Conservation (phyloP, 2,113 vertebrate species). For the Rhinolophus sinicus region DNA sequence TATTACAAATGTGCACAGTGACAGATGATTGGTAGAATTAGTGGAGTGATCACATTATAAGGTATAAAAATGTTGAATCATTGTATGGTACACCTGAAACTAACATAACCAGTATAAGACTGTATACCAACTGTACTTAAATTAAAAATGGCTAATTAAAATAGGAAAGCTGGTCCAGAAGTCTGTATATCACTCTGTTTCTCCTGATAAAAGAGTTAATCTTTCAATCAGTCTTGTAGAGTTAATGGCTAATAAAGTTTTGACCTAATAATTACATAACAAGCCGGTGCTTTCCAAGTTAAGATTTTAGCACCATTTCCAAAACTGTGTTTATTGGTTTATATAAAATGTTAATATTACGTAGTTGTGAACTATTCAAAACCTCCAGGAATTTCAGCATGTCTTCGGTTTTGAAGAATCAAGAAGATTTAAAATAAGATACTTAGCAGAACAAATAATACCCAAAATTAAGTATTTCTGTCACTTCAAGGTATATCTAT, state of each 20-base stretch:
- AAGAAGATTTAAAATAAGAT: conserved; percentile 56
- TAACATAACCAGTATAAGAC: too few relatives aligned
- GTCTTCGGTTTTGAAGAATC: conserved; percentile 44
- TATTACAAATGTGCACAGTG: too few relatives aligned
- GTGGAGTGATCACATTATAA: too few relatives aligned
- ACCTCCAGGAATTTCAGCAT: conserved; percentile 41
- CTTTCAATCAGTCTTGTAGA: not conserved
- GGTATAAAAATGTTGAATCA: too few relatives aligned
- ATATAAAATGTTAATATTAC: conserved; percentile 70
- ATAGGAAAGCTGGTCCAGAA: not conserved
- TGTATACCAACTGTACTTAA: too few relatives aligned
- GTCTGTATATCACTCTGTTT: not conserved
- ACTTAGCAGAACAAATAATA: conserved; percentile 37
- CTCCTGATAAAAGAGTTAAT: not conserved
- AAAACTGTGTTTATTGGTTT: conserved; percentile 47
- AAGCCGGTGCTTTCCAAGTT: conserved; percentile 26
- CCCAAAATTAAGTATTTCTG: not conserved
- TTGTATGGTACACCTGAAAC: too few relatives aligned
- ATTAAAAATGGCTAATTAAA: not conserved
- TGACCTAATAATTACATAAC: conserved; percentile 36
- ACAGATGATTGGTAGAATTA: too few relatives aligned
- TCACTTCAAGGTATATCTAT: not conserved
- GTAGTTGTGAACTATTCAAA: conserved; percentile 65
- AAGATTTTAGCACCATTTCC: conserved; percentile 67
- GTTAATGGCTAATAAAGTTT: not conserved